Percentiles rank a stretch among this genome's conserved stretches.
Conservation (phyloP, 2,888 invertebrate species). For the Dryobota labecula region DNA sequence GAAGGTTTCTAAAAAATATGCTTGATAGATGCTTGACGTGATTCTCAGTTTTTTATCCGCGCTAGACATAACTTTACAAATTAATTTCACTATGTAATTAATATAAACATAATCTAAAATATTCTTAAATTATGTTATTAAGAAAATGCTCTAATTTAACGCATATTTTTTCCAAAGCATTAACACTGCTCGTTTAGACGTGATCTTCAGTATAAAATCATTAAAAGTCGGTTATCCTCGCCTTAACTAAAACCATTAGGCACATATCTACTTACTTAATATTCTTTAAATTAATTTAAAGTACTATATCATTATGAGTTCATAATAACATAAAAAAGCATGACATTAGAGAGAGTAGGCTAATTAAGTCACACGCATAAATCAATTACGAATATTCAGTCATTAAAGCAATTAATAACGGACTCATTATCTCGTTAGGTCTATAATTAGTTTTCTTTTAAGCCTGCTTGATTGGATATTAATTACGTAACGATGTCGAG, state of each 20-base stretch:
- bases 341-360: slow-evolving; percentile 2
- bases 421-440: slow-evolving; percentile 43
- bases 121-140: too few species aligned
- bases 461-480: slow-evolving; percentile 29
- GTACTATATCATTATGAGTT: neutral
- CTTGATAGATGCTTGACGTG: too few species aligned
- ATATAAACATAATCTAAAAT: too few species aligned
- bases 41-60: too few species aligned
- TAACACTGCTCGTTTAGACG: too few species aligned
- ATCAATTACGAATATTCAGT: slow-evolving; percentile 39
- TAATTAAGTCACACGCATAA: slow-evolving; percentile 39
- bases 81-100: too few species aligned
- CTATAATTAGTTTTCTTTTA: slow-evolving; percentile 58
- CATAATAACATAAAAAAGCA: neutral
- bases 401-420: slow-evolving; percentile 28
- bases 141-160: too few species aligned
- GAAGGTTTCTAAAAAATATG: too few species aligned
- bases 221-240: too few species aligned
- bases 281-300: neutral
- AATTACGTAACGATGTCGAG: slow-evolving; percentile 43
- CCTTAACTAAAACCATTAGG: neutral
- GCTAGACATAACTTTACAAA: too few species aligned
- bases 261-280: neutral
- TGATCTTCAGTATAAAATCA: too few species aligned
- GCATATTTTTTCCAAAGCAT: too few species aligned